These are phyloP conservation scores for Pheosia gnoma DNA, from an alignment of 2,888 invertebrate genomes.

Conservation along the genomic window DNA sequence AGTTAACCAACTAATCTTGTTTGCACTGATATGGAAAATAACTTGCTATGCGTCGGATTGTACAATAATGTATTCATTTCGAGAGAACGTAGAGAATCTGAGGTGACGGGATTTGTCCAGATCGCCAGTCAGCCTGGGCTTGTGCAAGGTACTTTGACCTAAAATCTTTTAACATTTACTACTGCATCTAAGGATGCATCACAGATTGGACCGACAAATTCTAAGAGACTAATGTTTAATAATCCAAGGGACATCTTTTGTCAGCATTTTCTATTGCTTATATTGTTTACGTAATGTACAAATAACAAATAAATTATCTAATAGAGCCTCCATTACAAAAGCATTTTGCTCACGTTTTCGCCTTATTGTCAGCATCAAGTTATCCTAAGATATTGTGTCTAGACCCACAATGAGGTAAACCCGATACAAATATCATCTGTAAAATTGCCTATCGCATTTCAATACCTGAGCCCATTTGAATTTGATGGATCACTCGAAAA, in stretches of 20 bases:
- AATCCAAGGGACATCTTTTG: no score
- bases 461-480: constrained; percentile 16
- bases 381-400: constrained; percentile 17
- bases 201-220: no score
- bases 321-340: not conserved
- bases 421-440: constrained; percentile 21
- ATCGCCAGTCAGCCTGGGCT: no score
- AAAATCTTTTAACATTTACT: no score
- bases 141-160: no score
- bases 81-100: no score
- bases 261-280: no score
- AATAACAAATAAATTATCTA: not conserved
- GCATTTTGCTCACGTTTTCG: constrained; percentile 19
- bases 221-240: no score
- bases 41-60: not conserved
- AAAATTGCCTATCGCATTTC: constrained; percentile 25
- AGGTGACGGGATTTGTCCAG: no score
- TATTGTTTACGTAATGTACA: no score
- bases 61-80: no score
- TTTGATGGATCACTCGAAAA: constrained; percentile 12
- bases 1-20: constrained; percentile 13
- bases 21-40: constrained; percentile 3
- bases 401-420: constrained; percentile 16
- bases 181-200: no score
- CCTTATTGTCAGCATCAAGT: constrained; percentile 20